A percentile compares a stretch with the other conserved stretches of the same genome.
phyloP scores from a whole-genome alignment of 2,888 invertebrate genomes.

The Cataglyphis cursor region DNA sequence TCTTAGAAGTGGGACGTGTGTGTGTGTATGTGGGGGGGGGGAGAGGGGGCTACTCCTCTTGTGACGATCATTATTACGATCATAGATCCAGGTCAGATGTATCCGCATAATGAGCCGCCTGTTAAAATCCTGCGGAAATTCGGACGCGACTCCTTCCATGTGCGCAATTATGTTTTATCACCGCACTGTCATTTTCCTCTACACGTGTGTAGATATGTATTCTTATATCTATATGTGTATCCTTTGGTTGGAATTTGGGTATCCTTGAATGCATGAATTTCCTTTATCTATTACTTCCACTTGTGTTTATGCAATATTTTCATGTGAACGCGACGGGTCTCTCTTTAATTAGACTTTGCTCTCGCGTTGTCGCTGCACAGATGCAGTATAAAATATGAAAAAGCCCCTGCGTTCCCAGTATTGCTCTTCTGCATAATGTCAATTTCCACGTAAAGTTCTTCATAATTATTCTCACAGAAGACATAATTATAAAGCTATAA shows the following conservation, averaged over 20 bases:
- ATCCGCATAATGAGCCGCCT: constrained; percentile 75
- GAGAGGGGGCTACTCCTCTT: constrained; percentile 35
- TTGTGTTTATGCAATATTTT: background rate
- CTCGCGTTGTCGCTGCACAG: background rate
- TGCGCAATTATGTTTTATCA: constrained; percentile 38
- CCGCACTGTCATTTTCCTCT: constrained; percentile 25
- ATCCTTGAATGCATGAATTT: background rate
- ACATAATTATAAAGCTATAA: background rate
- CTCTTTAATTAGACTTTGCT: constrained; percentile 1
- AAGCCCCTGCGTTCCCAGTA: background rate
- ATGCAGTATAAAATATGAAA: background rate
- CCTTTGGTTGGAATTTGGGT: background rate
- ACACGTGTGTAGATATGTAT: too few species aligned
- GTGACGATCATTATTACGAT: constrained; percentile 70
- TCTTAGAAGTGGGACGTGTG: constrained; percentile 59
- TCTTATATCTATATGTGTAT: background rate
- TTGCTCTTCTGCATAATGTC: background rate
- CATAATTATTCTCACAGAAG: background rate
- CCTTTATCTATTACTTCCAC: background rate
- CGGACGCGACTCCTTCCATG: constrained; percentile 62
- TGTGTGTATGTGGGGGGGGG: background rate
- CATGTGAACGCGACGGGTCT: background rate
- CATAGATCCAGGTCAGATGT: constrained; percentile 76
- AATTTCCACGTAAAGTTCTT: background rate
- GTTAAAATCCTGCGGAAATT: constrained; percentile 61